Percentiles rank a stretch among this genome's conserved stretches.
phyloP scores from a whole-genome alignment of 2,113 vertebrate species.

The Lepidiolamprologus cunningtoni region DNA sequence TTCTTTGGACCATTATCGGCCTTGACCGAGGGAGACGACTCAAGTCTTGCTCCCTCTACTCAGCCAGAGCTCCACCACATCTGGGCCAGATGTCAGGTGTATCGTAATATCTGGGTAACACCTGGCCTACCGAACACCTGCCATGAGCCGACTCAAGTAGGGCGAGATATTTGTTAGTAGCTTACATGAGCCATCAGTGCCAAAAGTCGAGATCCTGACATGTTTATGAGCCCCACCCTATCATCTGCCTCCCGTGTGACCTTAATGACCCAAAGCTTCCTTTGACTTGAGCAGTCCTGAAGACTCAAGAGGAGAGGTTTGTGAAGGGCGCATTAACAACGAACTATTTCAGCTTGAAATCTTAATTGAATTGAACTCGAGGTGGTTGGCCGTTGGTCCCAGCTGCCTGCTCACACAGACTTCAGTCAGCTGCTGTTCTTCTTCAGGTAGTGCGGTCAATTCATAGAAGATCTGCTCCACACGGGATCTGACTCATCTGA shows the following conservation, averaged over 20 bases:
- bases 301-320: not conserved
- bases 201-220: not conserved
- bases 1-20: not conserved
- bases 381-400: rapidly evolving
- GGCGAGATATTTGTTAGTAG: not conserved
- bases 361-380: rapidly evolving
- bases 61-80: not conserved
- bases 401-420: not conserved
- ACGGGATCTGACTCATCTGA: not conserved
- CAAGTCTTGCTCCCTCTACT: not conserved
- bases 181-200: not conserved
- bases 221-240: not conserved
- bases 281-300: not conserved
- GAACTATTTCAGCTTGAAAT: not conserved
- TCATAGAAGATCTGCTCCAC: not conserved
- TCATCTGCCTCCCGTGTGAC: not conserved
- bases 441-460: rapidly evolving
- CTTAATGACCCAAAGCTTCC: not conserved
- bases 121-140: not conserved
- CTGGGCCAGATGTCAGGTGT: not conserved
- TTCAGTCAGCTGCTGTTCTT: not conserved
- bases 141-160: not conserved
- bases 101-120: not conserved
- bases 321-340: not conserved
- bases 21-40: not conserved